These are phyloP conservation scores for Sphaerodactylus townsendi DNA, from an alignment of 2,113 vertebrate genomes.

Conservation along the genomic window DNA sequence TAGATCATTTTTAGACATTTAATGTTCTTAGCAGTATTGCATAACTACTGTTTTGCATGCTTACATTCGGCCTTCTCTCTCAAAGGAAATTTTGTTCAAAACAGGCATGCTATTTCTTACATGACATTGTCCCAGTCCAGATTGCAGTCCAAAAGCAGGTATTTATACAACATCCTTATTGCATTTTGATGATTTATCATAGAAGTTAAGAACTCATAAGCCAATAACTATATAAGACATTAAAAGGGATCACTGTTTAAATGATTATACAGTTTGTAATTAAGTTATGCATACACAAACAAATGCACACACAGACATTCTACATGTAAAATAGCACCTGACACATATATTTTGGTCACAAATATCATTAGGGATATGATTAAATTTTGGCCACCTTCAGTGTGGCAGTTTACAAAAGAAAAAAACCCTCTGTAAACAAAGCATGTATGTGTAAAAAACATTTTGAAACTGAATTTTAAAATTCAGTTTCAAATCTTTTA, in stretches of 20 bases:
- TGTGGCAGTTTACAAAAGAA: slow-evolving; percentile 2
- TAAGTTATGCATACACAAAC: not conserved
- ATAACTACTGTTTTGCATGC: not conserved
- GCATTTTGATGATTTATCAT: not conserved
- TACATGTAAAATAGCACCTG: not conserved
- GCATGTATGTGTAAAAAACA: not conserved
- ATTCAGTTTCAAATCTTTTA: not conserved
- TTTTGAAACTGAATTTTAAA: not conserved
- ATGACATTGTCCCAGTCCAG: not conserved
- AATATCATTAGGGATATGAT: not conserved
- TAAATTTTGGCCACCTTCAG: slow-evolving; percentile 7
- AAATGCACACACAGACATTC: not conserved
- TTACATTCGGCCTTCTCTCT: not conserved
- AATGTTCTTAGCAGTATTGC: not conserved
- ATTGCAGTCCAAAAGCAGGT: not conserved
- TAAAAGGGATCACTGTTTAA: not conserved
- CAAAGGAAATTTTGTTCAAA: not conserved
- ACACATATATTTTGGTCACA: not conserved
- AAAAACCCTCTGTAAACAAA: not conserved
- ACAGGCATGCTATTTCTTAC: not conserved
- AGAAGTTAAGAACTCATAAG: not conserved
- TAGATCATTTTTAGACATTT: not conserved
- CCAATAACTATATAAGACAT: not conserved
- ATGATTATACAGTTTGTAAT: not conserved
- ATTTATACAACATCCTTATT: not conserved